phyloP scores from a whole-genome alignment of 1,140 invertebrate genomes.

The Homalodisca vitripennis region DNA sequence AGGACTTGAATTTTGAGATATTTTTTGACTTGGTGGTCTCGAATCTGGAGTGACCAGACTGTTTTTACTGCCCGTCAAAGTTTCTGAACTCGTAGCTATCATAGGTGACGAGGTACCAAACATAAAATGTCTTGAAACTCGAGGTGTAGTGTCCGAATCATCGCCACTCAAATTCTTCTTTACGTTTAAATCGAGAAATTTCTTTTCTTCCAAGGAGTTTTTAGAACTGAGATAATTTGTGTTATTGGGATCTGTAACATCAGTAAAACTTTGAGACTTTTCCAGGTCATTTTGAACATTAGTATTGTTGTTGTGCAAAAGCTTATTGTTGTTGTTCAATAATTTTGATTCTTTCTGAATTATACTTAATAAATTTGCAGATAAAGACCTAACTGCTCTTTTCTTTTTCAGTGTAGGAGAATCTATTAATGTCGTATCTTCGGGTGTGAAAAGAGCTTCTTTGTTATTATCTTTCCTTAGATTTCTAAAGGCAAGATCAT shows the following conservation, averaged over 20 bases:
- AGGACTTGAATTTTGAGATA: conserved; percentile 22
- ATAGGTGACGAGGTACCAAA: conserved; percentile 5
- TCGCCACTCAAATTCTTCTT: conserved; percentile 14
- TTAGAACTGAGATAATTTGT: conserved; percentile 30
- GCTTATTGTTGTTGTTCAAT: conserved; percentile 35
- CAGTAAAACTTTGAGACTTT: conserved; percentile 46
- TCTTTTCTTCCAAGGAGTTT: background rate
- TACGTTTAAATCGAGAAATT: background rate
- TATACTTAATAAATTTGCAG: conserved; percentile 74
- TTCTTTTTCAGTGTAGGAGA: conserved; percentile 56
- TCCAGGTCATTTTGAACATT: conserved; percentile 38
- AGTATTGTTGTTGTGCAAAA: conserved; percentile 37
- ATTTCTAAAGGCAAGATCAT: conserved; percentile 82
- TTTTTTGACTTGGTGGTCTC: background rate
- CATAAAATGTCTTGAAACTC: background rate
- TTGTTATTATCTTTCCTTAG: conserved; percentile 71
- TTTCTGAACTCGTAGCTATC: conserved; percentile 40
- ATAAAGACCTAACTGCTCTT: conserved; percentile 72
- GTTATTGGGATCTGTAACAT: conserved; percentile 41
- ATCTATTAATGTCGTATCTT: conserved; percentile 33
- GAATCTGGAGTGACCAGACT: conserved; percentile 29
- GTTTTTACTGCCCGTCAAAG: conserved; percentile 38
- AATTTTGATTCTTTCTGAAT: conserved; percentile 29
- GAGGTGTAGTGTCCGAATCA: conserved; percentile 26
- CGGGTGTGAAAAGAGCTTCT: conserved; percentile 40